Evolutionary conservation across 2,888 invertebrate genomes (phyloP).

Genomic region (Metallyticus violacea): DNA sequence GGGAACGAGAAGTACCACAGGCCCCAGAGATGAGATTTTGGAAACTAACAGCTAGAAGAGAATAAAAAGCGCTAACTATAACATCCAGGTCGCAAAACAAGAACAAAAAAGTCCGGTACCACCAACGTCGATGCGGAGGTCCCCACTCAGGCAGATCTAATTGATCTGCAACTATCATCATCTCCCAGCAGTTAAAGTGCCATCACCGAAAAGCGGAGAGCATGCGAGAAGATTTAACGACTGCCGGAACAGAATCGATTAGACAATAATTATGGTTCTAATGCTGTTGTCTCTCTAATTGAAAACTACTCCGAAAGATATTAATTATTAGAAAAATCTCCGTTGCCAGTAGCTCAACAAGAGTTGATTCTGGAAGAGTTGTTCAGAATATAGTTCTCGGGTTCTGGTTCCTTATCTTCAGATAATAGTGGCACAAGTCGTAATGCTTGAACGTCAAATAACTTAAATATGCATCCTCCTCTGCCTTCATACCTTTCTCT

Average conservation of each 20-base stretch:
- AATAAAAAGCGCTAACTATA: too few relatives aligned
- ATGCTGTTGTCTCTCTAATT: not conserved
- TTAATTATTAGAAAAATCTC: not conserved
- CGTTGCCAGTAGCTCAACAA: not conserved
- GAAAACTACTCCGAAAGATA: not conserved
- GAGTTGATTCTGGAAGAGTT: not conserved
- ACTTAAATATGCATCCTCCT: too few relatives aligned
- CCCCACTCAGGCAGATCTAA: not conserved
- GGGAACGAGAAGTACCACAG: not conserved
- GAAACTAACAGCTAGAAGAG: not conserved
- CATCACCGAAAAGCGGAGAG: not conserved
- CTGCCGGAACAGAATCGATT: not conserved
- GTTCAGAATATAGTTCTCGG: not conserved
- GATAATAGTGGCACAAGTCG: not conserved
- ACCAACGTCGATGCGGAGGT: not conserved
- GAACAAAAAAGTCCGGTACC: not conserved
- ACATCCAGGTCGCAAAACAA: not conserved
- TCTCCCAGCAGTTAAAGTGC: not conserved
- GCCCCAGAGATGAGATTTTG: not conserved
- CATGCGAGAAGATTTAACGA: not conserved
- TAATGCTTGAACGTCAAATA: too few relatives aligned
- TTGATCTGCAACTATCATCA: not conserved
- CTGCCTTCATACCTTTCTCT: too few relatives aligned
- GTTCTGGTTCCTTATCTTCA: not conserved
- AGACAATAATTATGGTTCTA: not conserved